These are phyloP conservation scores for Leptinotarsa juncta DNA, from an alignment of 2,888 invertebrate species.

Conservation along the genomic window DNA sequence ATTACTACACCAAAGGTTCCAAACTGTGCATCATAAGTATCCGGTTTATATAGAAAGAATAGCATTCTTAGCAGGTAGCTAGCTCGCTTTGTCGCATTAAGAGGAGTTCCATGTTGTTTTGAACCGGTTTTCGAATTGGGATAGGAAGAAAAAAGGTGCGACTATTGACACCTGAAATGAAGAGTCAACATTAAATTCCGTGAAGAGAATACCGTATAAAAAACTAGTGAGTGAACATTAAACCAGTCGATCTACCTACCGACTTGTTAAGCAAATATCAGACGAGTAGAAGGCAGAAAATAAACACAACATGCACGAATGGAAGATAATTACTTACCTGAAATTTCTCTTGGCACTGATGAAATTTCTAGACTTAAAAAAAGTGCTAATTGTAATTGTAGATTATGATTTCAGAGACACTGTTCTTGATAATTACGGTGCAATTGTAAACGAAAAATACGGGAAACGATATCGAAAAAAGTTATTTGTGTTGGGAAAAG, in stretches of 20 bases:
- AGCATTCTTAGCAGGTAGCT: background rate
- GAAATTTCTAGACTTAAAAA: no score
- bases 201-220: slow-evolving; percentile 6
- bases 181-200: slow-evolving; percentile 2
- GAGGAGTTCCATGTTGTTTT: background rate
- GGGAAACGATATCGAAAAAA: no score
- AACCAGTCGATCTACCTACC: slow-evolving; percentile 5
- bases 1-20: no score
- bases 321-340: background rate
- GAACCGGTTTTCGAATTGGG: background rate
- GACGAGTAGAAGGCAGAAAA: slow-evolving; percentile 2
- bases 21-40: no score
- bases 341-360: background rate
- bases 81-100: background rate
- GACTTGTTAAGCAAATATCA: background rate
- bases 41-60: background rate
- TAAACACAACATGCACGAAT: background rate
- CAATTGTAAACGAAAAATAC: no score
- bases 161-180: slow-evolving; percentile 16
- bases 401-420: no score
- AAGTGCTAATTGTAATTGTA: no score
- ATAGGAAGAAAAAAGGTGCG: slow-evolving; percentile 1
- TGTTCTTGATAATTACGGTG: no score
- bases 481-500: no score
- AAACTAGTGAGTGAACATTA: slow-evolving; percentile 5